Evolutionary conservation across 2,113 vertebrate species (phyloP), one percentile per base, ranked within the genome.

Genomic region (Spermophilus dauricus): DNA sequence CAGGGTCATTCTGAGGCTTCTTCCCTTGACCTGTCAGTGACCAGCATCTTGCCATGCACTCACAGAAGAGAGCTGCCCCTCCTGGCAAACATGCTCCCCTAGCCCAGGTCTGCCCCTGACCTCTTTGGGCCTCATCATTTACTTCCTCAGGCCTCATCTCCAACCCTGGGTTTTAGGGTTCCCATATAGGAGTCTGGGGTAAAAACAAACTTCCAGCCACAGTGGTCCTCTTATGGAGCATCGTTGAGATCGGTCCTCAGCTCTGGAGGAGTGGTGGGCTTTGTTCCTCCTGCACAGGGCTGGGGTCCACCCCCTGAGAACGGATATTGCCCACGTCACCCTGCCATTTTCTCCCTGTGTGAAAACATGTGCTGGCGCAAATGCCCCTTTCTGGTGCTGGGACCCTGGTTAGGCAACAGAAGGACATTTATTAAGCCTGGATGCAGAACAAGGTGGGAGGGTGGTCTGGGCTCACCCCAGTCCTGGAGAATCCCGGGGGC

Each of bases 401-500:
- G 32, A 34, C 10, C 11, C 85, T 30, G 76, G 0, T 42, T 51
- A 11, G 32, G 22, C 42, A 30, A 42, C 39, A 53, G 51, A 86
- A 45, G n/a, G 8, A 61, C 58, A 13, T 13, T 30, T 14, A 16
- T 34, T 26, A 4, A 87, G 51, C 26, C 4, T 26, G 20, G 37
- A 90, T 7, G n/a, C 30, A n/a, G 28, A 89, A 67, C 39, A 13
- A n/a, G 63, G 56, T 20, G 34, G 18, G 10, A 9, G 30, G 7
- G 14, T 34, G 28, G 39, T 34, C 30, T 42, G 45, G 51, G 34
- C 3, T 91, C 30, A 5, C 63, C 10, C 2, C 2, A 18, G 24
- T 26, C 32, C 22, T 7, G 4, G 56, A 32, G 24, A 26, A 4
- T 22, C 42, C 34, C 1, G 0, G 4, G 10, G 39, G 61, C 2